Base-by-base conservation (phyloP, 2,888 invertebrate species). In the Eupithecia subfuscata region DNA sequence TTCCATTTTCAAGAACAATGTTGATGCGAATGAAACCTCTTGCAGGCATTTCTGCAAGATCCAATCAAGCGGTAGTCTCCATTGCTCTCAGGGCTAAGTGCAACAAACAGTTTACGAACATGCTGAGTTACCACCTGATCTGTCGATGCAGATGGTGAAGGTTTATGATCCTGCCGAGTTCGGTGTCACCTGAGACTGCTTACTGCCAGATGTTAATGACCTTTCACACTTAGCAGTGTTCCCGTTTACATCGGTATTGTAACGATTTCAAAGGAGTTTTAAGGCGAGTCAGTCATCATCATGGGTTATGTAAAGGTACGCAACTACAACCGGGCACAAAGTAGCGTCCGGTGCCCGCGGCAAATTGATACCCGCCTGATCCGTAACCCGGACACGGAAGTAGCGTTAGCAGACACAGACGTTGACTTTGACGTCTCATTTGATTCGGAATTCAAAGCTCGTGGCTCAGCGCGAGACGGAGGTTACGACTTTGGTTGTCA, bases 341-440 rank as follows among this genome's bases (percentile, higher is more conserved):
- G 79, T 71, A 68, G 48, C 71, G 71, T 69, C 69, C 76, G 71
- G 84, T 81, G 84, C 83, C 82, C 83, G 83, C 84, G 86, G 88
- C 88, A 90, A 92, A 91, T 92, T 92, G 92, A 91, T 91, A 92
- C 88, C 87, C 89, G 81, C 72, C 81, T 87, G 88, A 91, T 92
- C 92, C 90, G 85, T 87, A 92, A 89, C 84, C 92, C 82, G 87
- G 89, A 90, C 91, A 92, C 92, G 91, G 80, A 81, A 79, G 87
- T 87, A 92, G 78, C 18, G 90, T 82, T 77, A 72, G 87, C 89
- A 90, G 65, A 80, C 18, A 34, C 45, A 69, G 16, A 43, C 56
- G n/a, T n/a, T n/a, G 37, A 30, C 64, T 64, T 64, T 34, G 34
- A 37, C 65, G 22, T 56, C 22, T 56, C 56, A 22, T 56, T 56